phyloP scores from a whole-genome alignment of 2,888 invertebrate species.

The Spodoptera littoralis region DNA sequence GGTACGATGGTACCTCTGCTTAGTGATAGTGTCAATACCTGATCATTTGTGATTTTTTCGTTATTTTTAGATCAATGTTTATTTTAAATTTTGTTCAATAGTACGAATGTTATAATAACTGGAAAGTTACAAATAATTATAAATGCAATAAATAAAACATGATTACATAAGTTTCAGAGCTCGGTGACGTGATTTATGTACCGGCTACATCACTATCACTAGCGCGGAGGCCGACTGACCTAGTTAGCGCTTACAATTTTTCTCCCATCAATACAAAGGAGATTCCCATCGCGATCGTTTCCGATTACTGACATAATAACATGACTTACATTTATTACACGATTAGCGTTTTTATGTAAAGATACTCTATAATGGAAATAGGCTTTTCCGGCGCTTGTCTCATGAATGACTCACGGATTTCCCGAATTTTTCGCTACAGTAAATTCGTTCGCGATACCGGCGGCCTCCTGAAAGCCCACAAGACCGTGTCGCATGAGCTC shows the following conservation, averaged over 20 bases:
- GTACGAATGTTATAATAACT: neutral
- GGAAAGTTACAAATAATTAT: neutral
- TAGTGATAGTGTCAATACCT: constrained; percentile 83
- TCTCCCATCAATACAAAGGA: constrained; percentile 58
- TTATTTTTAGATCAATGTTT: constrained; percentile 56
- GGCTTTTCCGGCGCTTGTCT: constrained; percentile 81
- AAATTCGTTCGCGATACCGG: constrained; percentile 33
- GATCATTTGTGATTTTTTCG: constrained; percentile 78
- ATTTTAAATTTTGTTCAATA: neutral
- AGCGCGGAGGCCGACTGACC: constrained; percentile 23
- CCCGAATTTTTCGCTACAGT: constrained; percentile 76
- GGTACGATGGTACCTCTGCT: constrained; percentile 73
- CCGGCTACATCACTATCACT: constrained; percentile 10
- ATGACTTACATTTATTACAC: constrained; percentile 71
- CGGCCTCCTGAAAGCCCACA: constrained; percentile 78
- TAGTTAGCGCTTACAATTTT: constrained; percentile 25
- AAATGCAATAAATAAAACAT: neutral
- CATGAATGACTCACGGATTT: constrained; percentile 84
- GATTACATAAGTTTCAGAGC: constrained; percentile 14
- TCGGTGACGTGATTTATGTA: constrained; percentile 42
- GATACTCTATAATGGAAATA: constrained; percentile 72
- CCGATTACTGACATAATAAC: constrained; percentile 72
- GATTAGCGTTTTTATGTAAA: constrained; percentile 66
- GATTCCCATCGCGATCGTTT: constrained; percentile 70
- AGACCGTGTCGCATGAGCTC: constrained; percentile 68